Conservation (phyloP, 2,797 vertebrate genomes). For the Silurus lanzhouensis region DNA sequence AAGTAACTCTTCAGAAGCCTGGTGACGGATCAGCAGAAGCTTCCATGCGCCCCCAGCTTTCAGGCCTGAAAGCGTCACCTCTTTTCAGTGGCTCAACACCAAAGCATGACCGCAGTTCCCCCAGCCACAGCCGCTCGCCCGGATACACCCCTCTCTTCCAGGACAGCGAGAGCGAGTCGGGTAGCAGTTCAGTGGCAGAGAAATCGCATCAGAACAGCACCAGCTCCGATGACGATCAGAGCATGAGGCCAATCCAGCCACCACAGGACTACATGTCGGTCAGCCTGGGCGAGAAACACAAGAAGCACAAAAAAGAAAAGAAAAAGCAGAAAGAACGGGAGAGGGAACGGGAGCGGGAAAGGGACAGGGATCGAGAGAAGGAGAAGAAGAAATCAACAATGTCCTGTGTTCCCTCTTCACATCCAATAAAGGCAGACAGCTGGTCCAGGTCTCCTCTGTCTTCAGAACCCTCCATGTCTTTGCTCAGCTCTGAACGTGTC, state of each 20-base stretch:
- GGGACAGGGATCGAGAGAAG: constrained; percentile 69
- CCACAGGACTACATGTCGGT: constrained; percentile 80
- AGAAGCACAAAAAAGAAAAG: constrained; percentile 98
- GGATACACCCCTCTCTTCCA: constrained; percentile 93
- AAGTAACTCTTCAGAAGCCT: constrained; percentile 93
- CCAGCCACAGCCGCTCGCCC: constrained; percentile 96
- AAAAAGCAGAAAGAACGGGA: constrained; percentile 94
- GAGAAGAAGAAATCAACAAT: constrained; percentile 79
- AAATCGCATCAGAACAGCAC: constrained; percentile 98
- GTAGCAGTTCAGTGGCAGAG: constrained; percentile 94
- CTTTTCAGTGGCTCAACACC: constrained; percentile 97
- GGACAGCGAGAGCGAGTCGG: constrained; percentile 97
- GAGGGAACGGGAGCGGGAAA: constrained; percentile 77
- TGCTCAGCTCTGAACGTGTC: constrained; percentile 86
- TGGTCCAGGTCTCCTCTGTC: constrained; percentile 96
- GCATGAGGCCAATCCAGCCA: constrained; percentile 77
- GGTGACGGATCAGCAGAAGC: constrained; percentile 84
- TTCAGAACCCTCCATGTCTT: constrained; percentile 83
- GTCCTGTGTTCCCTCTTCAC: constrained; percentile 75
- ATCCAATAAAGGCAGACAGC: constrained; percentile 89
- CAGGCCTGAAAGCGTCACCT: constrained; percentile 91
- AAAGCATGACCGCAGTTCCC: constrained; percentile 95
- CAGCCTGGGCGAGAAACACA: constrained; percentile 92
- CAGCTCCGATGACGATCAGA: constrained; percentile 92
- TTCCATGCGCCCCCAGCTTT: constrained; percentile 86